Evolutionary conservation across 2,888 invertebrate species (phyloP), one percentile per base, ranked within the genome.

Genomic region (Lycia hirtaria): DNA sequence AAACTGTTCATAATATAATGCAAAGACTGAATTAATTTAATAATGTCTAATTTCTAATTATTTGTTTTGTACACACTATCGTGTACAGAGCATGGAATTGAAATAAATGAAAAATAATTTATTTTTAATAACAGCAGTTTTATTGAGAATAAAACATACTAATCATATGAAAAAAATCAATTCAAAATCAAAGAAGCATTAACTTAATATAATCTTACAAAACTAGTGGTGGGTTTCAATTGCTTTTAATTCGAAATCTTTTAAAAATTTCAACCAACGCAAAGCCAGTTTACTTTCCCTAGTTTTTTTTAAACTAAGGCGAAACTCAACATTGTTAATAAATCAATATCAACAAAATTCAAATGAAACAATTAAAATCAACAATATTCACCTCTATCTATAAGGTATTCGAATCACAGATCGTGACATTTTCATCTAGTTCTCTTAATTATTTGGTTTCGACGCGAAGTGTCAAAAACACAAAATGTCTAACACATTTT

Each of bases 11-110:
- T 82, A 85, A 87, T 86, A 82, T 81, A 65, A 76, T 80, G 81
- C 75, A 89, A n/a, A 91, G 91, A 90, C 91, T 91, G 91, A 91
- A 81, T 83, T 84, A 79, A 81, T 83, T 81, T 82, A 83, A 81
- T 80, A 72, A 78, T 78, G 74, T 80, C 80, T 73, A 81, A 61
- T 68, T 75, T 72, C 66, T 76, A 74, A 71, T 76, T 71, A 73
- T 67, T 75, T 66, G 76, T 83, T 80, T 77, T 83, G 80, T 84
- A 81, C 81, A 82, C n/a, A n/a, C n/a, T 87, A 77, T 67, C 60
- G 67, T 69, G 67, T 77, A 73, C 70, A 76, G 32, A 58, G 62
- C 75, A 64, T 73, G 85, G 80, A 86, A 87, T 83, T 82, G 80
- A 87, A 87, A 82, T 79, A 81, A 79, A 82, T 79, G 81, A 79